phyloP scores from a whole-genome alignment of 2,888 invertebrate genomes.

The Operophtera brumata region DNA sequence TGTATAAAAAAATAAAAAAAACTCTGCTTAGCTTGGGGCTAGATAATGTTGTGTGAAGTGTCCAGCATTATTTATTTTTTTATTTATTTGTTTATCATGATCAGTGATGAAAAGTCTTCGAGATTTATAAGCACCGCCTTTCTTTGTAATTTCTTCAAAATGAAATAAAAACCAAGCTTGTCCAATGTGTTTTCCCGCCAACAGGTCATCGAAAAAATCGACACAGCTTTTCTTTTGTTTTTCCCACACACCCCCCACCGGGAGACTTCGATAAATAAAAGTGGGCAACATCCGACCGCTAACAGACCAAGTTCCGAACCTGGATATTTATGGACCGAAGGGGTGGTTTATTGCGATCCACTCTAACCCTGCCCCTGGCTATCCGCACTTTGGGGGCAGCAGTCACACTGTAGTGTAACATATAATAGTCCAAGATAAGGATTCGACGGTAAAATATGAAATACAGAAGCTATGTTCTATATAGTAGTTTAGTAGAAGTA shows the following conservation, averaged over 20 bases:
- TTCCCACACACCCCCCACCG: constrained; percentile 46
- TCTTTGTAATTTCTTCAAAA: too few species aligned
- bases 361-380: constrained; percentile 78
- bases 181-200: constrained; percentile 2
- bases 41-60: too few species aligned
- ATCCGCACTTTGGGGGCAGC: constrained; percentile 63
- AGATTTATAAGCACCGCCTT: too few species aligned
- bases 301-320: constrained; percentile 78
- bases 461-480: too few species aligned
- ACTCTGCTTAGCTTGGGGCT: too few species aligned
- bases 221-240: constrained; percentile 25
- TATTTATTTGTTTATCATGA: too few species aligned
- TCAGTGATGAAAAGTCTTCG: too few species aligned
- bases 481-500: too few species aligned
- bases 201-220: constrained; percentile 13
- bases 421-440: background rate
- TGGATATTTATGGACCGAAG: constrained; percentile 78
- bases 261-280: constrained; percentile 69
- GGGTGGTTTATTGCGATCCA: constrained; percentile 76
- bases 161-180: too few species aligned
- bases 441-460: too few species aligned
- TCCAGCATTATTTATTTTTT: too few species aligned
- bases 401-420: constrained; percentile 49
- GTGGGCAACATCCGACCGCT: constrained; percentile 72
- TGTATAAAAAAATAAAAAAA: too few species aligned